Base-by-base conservation (phyloP, 2,888 invertebrate genomes). In the Ypsolopha sequella region DNA sequence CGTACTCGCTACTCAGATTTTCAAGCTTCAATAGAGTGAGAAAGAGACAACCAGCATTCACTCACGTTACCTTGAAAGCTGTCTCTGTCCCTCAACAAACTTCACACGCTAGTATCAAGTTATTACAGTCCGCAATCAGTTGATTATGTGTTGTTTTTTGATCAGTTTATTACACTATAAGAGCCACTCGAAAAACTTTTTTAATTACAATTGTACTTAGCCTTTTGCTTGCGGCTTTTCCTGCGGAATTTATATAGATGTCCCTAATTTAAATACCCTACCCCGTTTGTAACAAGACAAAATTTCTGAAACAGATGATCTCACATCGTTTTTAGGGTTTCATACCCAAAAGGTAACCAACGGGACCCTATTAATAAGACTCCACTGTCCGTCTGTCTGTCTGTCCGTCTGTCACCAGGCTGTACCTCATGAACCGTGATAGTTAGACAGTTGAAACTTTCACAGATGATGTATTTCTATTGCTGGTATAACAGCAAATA, bases 101-200 rank as follows among this genome's bases (percentile, higher is more conserved):
- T 65, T 63, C 36, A 38, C 44, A 50, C 24, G 50, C 11, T 56
- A 60, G 62, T 63, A 68, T 67, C 66, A 73, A 72, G 77, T 77
- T 79, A 80, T 76, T 75, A 77, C 72, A 71, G 43, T 66, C 68
- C 70, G 79, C 80, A 84, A 82, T 84, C 80, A 80, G 75, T 78
- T 80, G 78, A 82, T 81, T 76, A 73, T 70, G 65, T 59, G 70
- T 70, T 77, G 64, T 67, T 78, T 24, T 24, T 75, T 72, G 68
- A 76, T 66, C 65, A 65, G 66, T 77, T 74, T 76, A 76, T 78
- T 80, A 68, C 13, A 14, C 43, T 14, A 63, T 60, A 66, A 66
- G 64, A 65, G 64, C 63, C 74, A 74, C 76, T 76, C 70, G 41
- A 53, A 48, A n/a, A 41, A 58, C 58, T 53, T 60, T 68, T 74